Evolutionary conservation across 2,797 vertebrate species (phyloP), one percentile per base, ranked within the genome.

Genomic region (Triplophysa yarkandensis): DNA sequence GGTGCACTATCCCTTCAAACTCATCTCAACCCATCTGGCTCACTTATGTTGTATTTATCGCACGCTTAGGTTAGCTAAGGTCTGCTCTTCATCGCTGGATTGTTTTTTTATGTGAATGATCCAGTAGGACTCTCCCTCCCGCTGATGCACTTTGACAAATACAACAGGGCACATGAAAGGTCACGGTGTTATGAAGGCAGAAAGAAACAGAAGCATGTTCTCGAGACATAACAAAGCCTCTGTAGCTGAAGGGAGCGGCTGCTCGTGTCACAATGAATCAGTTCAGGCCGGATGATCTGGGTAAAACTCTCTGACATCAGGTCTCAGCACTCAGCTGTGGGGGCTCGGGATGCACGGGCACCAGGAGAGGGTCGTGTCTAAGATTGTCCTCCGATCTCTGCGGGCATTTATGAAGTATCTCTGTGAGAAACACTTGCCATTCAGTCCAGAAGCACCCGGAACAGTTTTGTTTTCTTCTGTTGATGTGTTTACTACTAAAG

Each of bases 211-310:
- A 28, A 65, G 52, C 44, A 76, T 85, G 80, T 81, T 79, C 83
- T 81, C 77, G 83, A 87, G 85, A 86, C 83, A 81, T 87, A 90
- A 90, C 84, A 90, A 87, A 90, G 86, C 84, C 85, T 63, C 70
- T 6, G 60, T 80, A 78, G 85, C 85, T 85, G 76, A 86, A 83
- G 74, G 84, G 83, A 85, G 80, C 83, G 83, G 86, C 86, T 86
- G 87, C 87, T 86, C 84, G 71, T 80, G 90, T 91, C 92, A 87
- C 77, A 84, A 25, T 1, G 80, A 82, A 91, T 92, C 90, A 91
- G 83, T 34, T 72, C 80, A 82, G 83, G 84, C 80, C 74, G 76
- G 79, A 81, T 89, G 88, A 90, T 89, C 83, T 82, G 86, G 90
- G 87, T 87, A 84, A 90, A 86, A 82, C 87, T 89, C 78, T 83